Percentiles rank a stretch among this genome's conserved stretches.
Evolutionary conservation across 2,888 invertebrate genomes (phyloP).

Genomic region (Phaonia tiefii): DNA sequence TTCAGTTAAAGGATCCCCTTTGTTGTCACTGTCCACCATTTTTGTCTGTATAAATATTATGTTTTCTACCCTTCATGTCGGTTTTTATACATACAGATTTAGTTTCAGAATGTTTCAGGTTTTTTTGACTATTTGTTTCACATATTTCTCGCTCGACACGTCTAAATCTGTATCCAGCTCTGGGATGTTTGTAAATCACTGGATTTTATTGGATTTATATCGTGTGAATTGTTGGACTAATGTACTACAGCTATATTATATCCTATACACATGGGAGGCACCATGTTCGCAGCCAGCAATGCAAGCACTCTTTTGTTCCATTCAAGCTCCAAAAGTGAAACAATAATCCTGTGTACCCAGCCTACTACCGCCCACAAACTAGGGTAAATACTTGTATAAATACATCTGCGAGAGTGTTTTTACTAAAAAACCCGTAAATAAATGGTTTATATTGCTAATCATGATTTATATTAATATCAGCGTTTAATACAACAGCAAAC

Average conservation of each 20-base stretch:
- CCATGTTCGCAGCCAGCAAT: neutral
- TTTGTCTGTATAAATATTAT: neutral
- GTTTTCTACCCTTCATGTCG: conserved; percentile 27
- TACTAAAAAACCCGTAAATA: conserved; percentile 13
- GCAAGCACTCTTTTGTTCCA: too few relatives aligned
- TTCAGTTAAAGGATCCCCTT: too few relatives aligned
- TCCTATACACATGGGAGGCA: too few relatives aligned
- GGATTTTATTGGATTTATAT: conserved; percentile 67
- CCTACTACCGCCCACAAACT: too few relatives aligned
- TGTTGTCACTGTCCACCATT: too few relatives aligned
- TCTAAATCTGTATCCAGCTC: conserved; percentile 53
- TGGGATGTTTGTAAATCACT: conserved; percentile 64
- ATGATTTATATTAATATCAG: conserved; percentile 66
- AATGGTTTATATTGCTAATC: conserved; percentile 39
- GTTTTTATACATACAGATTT: neutral
- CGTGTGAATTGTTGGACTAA: conserved; percentile 61
- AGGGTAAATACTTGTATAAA: too few relatives aligned
- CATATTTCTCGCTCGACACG: conserved; percentile 2
- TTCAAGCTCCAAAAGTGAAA: too few relatives aligned
- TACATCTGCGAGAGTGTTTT: too few relatives aligned
- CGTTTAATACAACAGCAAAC: conserved; percentile 57
- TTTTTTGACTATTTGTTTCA: neutral
- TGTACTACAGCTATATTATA: too few relatives aligned
- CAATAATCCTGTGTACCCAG: too few relatives aligned
- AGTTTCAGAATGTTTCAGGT: too few relatives aligned